Evolutionary conservation across 2,797 vertebrate genomes (phyloP).

Genomic region (Podarcis siculus): DNA sequence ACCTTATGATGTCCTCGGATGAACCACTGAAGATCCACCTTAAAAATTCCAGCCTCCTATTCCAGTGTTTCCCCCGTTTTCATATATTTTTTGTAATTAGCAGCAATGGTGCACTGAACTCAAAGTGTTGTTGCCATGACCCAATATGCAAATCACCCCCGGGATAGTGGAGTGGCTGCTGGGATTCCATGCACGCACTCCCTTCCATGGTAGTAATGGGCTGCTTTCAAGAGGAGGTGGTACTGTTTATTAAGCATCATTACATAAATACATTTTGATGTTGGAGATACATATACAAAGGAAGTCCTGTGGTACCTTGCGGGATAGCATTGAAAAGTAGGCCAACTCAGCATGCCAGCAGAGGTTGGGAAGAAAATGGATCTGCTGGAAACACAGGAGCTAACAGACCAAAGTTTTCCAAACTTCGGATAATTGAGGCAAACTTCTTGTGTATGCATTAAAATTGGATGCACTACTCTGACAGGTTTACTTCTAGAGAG

Average conservation of each 20-base stretch:
- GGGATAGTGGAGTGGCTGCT: slow-evolving; percentile 42
- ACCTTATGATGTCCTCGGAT: neutral
- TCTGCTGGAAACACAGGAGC: slow-evolving; percentile 3
- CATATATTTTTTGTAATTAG: slow-evolving; percentile 30
- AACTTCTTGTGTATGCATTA: neutral
- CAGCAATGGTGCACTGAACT: slow-evolving; percentile 6
- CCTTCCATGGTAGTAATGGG: neutral
- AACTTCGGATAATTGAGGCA: neutral
- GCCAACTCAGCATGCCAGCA: slow-evolving; percentile 40
- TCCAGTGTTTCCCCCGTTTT: neutral
- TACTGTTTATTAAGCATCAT: slow-evolving; percentile 60
- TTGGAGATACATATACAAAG: slow-evolving; percentile 32
- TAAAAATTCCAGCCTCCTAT: neutral
- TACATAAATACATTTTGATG: slow-evolving; percentile 52
- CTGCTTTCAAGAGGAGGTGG: slow-evolving; percentile 49
- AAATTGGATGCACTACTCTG: neutral
- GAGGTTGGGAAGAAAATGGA: slow-evolving; percentile 6
- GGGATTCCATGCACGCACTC: slow-evolving; percentile 29
- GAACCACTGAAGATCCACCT: neutral
- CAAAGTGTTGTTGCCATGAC: slow-evolving; percentile 50
- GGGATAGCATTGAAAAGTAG: slow-evolving; percentile 61
- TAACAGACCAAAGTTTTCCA: neutral
- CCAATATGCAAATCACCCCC: slow-evolving; percentile 68
- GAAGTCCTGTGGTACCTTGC: slow-evolving; percentile 58
- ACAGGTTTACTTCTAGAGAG: neutral